Conservation (phyloP, 2,888 invertebrate genomes). For the Chrysolina oricalcia region DNA sequence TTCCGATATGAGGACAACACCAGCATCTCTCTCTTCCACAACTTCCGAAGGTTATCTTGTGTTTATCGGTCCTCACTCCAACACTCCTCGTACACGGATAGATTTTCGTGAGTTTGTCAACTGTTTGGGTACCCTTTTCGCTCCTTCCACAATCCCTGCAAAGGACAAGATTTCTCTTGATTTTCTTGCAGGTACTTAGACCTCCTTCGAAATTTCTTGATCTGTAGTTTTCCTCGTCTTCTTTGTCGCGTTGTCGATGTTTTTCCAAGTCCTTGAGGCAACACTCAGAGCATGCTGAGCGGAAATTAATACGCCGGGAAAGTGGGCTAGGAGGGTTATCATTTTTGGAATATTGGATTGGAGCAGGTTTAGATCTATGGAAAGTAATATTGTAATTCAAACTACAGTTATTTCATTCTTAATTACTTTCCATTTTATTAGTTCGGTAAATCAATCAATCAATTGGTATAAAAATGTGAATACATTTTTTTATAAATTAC, state of each 20-base stretch:
- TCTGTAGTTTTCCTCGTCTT: background rate
- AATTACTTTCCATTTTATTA: no score
- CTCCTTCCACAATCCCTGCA: background rate
- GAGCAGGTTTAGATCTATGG: background rate
- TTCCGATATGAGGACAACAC: background rate
- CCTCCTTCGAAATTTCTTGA: background rate
- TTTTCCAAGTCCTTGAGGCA: background rate
- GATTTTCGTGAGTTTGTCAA: background rate
- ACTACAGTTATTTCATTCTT: no score
- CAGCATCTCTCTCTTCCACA: constrained; percentile 19
- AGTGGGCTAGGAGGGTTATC: background rate
- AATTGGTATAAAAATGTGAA: no score
- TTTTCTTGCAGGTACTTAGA: background rate
- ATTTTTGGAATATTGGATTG: background rate
- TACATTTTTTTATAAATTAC: no score
- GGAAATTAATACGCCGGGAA: background rate
- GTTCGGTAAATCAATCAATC: no score
- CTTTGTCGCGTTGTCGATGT: background rate
- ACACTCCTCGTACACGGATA: constrained; percentile 9
- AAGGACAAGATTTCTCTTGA: no score
- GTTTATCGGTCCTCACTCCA: constrained; percentile 14
- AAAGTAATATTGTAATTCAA: background rate
- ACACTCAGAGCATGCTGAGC: constrained; percentile 2
- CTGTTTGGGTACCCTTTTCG: constrained; percentile 8
- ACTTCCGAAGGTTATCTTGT: constrained; percentile 23